phyloP scores from a whole-genome alignment of 2,888 invertebrate species.

The Scrobipalpa costella region DNA sequence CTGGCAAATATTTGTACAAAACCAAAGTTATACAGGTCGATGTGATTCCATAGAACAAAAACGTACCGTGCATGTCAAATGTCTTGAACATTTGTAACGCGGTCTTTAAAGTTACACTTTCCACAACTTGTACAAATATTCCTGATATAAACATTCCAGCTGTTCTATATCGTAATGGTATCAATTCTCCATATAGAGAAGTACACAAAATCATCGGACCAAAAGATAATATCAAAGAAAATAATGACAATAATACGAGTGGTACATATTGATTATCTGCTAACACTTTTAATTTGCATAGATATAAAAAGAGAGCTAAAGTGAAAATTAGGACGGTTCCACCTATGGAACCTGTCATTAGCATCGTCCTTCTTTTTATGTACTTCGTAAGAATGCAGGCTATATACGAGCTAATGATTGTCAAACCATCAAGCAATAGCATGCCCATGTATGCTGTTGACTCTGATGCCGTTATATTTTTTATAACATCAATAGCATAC shows the following conservation, averaged over 20 bases:
- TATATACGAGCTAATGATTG: slow-evolving; percentile 56
- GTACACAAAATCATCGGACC: slow-evolving; percentile 60
- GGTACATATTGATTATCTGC: slow-evolving; percentile 52
- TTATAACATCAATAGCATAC: slow-evolving; percentile 55
- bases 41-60: slow-evolving; percentile 39
- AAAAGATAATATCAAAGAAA: slow-evolving; percentile 55
- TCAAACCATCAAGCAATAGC: slow-evolving; percentile 61
- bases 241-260: slow-evolving; percentile 47
- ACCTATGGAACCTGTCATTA: slow-evolving; percentile 46
- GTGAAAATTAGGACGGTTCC: slow-evolving; percentile 51
- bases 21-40: slow-evolving; percentile 32
- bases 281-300: slow-evolving; percentile 45
- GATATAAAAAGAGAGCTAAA: slow-evolving; percentile 54
- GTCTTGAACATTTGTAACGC: slow-evolving; percentile 50
- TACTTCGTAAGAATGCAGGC: slow-evolving; percentile 53
- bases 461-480: slow-evolving; percentile 51
- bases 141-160: slow-evolving; percentile 46
- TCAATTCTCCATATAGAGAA: slow-evolving; percentile 54
- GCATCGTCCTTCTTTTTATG: slow-evolving; percentile 51
- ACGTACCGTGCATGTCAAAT: slow-evolving; percentile 52
- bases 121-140: slow-evolving; percentile 45
- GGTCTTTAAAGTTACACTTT: slow-evolving; percentile 49
- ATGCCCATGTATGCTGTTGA: slow-evolving; percentile 53
- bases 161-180: slow-evolving; percentile 52
- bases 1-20: slow-evolving; percentile 37